These are phyloP conservation scores for Calidris pugnax DNA, from an alignment of 2,113 vertebrate species.

Conservation along the genomic window DNA sequence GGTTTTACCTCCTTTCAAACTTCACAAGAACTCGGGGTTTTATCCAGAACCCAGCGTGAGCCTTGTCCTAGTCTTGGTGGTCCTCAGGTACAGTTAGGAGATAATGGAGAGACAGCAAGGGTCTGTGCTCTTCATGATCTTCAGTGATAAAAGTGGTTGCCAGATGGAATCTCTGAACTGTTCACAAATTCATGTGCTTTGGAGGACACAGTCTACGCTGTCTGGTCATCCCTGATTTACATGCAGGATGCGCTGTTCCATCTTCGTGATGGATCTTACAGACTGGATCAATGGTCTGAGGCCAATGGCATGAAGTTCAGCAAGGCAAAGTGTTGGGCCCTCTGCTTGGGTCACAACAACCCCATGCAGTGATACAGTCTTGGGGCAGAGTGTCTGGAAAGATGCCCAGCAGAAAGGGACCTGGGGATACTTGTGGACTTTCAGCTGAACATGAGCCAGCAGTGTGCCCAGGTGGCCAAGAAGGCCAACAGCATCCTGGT, in stretches of 20 bases:
- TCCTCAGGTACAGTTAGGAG: background rate
- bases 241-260: fast-evolving
- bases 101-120: background rate
- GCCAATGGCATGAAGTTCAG: too few species aligned
- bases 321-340: too few species aligned
- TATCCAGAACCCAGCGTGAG: background rate
- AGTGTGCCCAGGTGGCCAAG: too few species aligned
- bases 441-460: too few species aligned
- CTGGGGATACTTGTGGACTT: too few species aligned
- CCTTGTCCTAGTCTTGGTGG: background rate
- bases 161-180: background rate
- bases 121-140: background rate
- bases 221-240: background rate
- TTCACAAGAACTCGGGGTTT: background rate
- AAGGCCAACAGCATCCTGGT: too few species aligned
- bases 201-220: background rate
- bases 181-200: background rate
- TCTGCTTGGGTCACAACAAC: too few species aligned
- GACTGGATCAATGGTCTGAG: too few species aligned
- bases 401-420: too few species aligned
- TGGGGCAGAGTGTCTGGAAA: too few species aligned
- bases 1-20: background rate
- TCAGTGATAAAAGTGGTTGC: background rate
- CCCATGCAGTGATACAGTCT: too few species aligned
- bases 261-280: background rate